A percentile compares a stretch with the other conserved stretches of the same genome.
Evolutionary conservation across 2,797 vertebrate species (phyloP).

Genomic region (Tangara arthus): DNA sequence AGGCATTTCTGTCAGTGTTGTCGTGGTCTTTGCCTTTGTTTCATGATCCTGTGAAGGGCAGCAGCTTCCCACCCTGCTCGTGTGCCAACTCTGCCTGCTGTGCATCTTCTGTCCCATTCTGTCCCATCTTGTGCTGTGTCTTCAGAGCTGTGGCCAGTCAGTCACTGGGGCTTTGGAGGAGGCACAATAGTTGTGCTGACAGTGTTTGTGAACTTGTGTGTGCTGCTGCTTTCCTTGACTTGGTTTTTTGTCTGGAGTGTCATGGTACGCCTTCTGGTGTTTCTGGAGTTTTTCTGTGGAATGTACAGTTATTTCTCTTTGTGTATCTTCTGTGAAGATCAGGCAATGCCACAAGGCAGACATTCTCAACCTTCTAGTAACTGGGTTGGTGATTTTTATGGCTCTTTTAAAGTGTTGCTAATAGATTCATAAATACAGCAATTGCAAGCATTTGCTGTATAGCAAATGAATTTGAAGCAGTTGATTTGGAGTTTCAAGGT

Average conservation of each 20-base stretch:
- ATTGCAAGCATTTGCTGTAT: not conserved
- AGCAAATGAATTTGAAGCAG: not conserved
- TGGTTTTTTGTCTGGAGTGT: not conserved
- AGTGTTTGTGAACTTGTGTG: not conserved
- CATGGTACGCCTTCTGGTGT: not conserved
- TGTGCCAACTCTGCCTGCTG: not conserved
- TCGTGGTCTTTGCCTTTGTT: not conserved
- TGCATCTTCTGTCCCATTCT: not conserved
- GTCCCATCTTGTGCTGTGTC: not conserved
- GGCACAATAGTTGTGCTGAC: fast-evolving
- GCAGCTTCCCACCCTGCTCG: not conserved
- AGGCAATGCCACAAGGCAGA: not conserved
- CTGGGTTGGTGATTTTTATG: not conserved
- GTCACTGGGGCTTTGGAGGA: not conserved
- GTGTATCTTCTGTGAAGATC: not conserved
- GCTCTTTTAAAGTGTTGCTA: not conserved
- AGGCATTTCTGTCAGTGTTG: not conserved
- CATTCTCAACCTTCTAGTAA: not conserved
- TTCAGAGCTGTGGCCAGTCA: not conserved
- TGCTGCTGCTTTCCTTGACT: not conserved
- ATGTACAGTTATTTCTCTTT: not conserved
- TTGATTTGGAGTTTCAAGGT: not conserved
- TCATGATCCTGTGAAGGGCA: not conserved
- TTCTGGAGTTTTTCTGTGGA: not conserved
- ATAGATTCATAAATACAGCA: not conserved